Percentiles rank a stretch among this genome's conserved stretches.
phyloP scores from a whole-genome alignment of 2,113 vertebrate species.

The Takifugu bimaculatus region DNA sequence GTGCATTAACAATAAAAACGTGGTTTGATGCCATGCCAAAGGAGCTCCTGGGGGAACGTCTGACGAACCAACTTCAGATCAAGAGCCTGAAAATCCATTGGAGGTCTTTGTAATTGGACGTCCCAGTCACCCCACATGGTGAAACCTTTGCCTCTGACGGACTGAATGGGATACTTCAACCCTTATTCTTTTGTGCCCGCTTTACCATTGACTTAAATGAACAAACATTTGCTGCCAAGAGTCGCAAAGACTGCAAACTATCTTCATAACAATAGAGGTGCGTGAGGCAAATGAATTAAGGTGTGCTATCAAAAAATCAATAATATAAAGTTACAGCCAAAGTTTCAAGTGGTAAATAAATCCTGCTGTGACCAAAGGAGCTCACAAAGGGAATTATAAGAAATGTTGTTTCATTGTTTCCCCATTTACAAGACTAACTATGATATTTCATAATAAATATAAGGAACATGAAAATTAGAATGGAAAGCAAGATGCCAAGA shows the following conservation, averaged over 20 bases:
- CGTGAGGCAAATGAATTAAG: conserved; percentile 10
- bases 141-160: neutral
- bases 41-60: conserved; percentile 27
- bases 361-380: conserved; percentile 1
- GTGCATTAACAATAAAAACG: conserved; percentile 54
- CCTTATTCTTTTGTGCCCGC: neutral
- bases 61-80: conserved; percentile 46
- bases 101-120: conserved; percentile 44
- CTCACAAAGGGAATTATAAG: too few relatives aligned
- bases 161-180: conserved; percentile 20
- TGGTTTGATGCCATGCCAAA: conserved; percentile 53
- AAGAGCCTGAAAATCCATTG: conserved; percentile 35
- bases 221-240: too few relatives aligned
- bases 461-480: conserved; percentile 19
- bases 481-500: conserved; percentile 15
- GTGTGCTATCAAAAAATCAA: neutral
- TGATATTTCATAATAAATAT: conserved; percentile 30
- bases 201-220: conserved; percentile 3
- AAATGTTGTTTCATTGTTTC: too few relatives aligned
- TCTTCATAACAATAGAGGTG: too few relatives aligned
- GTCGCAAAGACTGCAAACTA: too few relatives aligned
- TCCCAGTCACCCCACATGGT: neutral
- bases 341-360: conserved; percentile 27
- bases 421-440: conserved; percentile 36
- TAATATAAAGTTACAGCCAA: neutral